These are phyloP conservation scores for Torymus texanus DNA, from an alignment of 2,888 invertebrate genomes.

Conservation along the genomic window DNA sequence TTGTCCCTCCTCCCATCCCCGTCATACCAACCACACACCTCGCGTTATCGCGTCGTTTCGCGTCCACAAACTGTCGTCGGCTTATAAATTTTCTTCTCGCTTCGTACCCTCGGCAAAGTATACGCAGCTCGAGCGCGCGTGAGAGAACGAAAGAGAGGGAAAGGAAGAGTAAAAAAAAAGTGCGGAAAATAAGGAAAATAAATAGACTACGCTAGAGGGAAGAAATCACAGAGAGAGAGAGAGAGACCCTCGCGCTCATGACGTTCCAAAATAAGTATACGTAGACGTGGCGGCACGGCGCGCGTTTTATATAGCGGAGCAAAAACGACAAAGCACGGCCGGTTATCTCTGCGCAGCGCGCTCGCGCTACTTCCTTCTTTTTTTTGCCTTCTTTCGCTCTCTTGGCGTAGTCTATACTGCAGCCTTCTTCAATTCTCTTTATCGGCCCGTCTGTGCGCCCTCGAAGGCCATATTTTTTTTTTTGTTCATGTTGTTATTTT, in stretches of 20 bases:
- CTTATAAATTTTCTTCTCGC: constrained; percentile 26
- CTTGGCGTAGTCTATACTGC: constrained; percentile 24
- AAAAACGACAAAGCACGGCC: constrained; percentile 42
- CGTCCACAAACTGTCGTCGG: constrained; percentile 44
- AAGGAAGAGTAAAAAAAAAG: constrained; percentile 45
- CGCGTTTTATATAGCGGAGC: not conserved
- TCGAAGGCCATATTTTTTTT: not conserved
- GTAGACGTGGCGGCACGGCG: constrained; percentile 21
- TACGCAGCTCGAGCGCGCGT: not conserved
- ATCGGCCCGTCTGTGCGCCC: not conserved
- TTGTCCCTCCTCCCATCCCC: no score
- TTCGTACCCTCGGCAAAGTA: not conserved
- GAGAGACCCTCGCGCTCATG: constrained; percentile 45
- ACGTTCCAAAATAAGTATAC: constrained; percentile 51
- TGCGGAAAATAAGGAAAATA: constrained; percentile 53
- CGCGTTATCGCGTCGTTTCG: constrained; percentile 58
- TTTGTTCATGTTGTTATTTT: constrained; percentile 2
- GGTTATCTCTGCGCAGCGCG: constrained; percentile 23
- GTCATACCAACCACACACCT: not conserved
- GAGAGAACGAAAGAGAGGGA: constrained; percentile 36
- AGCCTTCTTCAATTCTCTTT: constrained; percentile 44
- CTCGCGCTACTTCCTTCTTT: no score
- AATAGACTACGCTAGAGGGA: constrained; percentile 50
- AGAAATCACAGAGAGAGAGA: constrained; percentile 40
- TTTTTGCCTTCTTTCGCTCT: constrained; percentile 3